Evolutionary conservation across 2,113 vertebrate genomes (phyloP).

Genomic region (Gobiocypris rarus): DNA sequence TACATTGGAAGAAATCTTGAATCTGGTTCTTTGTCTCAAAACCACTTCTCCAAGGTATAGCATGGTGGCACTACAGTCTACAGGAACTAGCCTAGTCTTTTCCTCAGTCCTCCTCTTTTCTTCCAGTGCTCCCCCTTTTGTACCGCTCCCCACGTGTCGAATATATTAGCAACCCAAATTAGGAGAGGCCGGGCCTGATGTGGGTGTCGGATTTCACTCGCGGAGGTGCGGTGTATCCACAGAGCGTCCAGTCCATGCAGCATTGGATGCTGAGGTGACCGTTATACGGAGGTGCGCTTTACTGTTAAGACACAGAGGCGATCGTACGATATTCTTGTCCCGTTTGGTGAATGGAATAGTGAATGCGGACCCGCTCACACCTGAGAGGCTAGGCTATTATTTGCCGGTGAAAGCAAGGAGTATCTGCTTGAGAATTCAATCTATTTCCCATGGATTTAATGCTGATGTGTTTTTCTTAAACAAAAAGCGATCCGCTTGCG

Average conservation of each 20-base stretch:
- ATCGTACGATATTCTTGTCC: neutral
- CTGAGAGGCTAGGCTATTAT: conserved; percentile 38
- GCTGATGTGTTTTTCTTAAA: neutral
- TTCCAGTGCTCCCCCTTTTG: conserved; percentile 60
- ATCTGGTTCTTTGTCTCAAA: conserved; percentile 71
- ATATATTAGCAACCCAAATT: conserved; percentile 76
- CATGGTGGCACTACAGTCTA: conserved; percentile 81
- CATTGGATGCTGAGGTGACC: conserved; percentile 50
- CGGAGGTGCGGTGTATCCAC: conserved; percentile 59
- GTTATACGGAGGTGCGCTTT: conserved; percentile 42
- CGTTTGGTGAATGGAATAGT: conserved; percentile 9
- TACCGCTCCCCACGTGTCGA: conserved; percentile 72
- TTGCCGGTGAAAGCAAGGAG: conserved; percentile 7
- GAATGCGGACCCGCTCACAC: conserved; percentile 27
- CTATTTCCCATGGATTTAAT: conserved; percentile 48
- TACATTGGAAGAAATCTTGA: neutral
- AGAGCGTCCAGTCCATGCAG: conserved; percentile 28
- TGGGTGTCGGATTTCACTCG: conserved; percentile 70
- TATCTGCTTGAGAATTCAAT: conserved; percentile 6
- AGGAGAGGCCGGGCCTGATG: conserved; percentile 66
- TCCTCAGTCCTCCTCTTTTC: conserved; percentile 43
- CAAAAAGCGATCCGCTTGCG: conserved; percentile 4
- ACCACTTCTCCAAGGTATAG: conserved; percentile 73
- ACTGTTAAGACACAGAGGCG: neutral
- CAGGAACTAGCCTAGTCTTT: conserved; percentile 56